phyloP scores from a whole-genome alignment of 2,888 invertebrate species.

The Drosophila pseudotakahashii region DNA sequence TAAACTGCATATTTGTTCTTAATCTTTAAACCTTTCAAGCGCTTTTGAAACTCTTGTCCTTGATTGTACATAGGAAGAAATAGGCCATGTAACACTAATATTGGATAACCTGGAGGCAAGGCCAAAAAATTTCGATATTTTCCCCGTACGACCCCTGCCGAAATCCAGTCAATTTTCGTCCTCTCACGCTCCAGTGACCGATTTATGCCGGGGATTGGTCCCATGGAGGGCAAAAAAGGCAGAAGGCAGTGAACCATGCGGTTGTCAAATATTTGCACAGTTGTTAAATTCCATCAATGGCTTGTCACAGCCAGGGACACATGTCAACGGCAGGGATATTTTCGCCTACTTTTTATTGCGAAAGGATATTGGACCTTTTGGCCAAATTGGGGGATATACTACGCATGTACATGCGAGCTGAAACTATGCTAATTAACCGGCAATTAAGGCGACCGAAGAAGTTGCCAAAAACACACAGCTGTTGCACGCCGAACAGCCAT shows the following conservation, averaged over 20 bases:
- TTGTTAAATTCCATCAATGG: slow-evolving; percentile 72
- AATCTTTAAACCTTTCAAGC: no score
- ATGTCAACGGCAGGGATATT: slow-evolving; percentile 26
- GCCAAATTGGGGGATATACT: background rate
- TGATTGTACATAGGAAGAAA: background rate
- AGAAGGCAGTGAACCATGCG: slow-evolving; percentile 45
- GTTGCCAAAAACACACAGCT: slow-evolving; percentile 62
- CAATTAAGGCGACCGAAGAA: slow-evolving; percentile 64
- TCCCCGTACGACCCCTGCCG: background rate
- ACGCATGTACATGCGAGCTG: slow-evolving; percentile 35
- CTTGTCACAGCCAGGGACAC: slow-evolving; percentile 45
- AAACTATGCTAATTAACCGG: slow-evolving; percentile 73
- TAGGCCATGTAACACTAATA: slow-evolving; percentile 1
- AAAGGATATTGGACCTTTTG: slow-evolving; percentile 1
- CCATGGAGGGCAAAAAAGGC: background rate
- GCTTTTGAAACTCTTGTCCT: background rate
- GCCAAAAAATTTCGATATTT: background rate
- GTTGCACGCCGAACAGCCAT: slow-evolving; percentile 46
- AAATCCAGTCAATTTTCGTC: slow-evolving; percentile 73
- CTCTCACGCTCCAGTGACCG: slow-evolving; percentile 68
- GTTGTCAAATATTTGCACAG: slow-evolving; percentile 71
- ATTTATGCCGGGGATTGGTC: slow-evolving; percentile 40
- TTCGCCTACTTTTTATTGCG: slow-evolving; percentile 21
- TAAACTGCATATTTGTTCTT: no score
- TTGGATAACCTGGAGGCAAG: slow-evolving; percentile 6